Evolutionary conservation across 37 sponge, comb jelly and placozoan species (phyloP), one percentile per base, ranked within the genome.

Genomic region (Theonella swinhoei): DNA sequence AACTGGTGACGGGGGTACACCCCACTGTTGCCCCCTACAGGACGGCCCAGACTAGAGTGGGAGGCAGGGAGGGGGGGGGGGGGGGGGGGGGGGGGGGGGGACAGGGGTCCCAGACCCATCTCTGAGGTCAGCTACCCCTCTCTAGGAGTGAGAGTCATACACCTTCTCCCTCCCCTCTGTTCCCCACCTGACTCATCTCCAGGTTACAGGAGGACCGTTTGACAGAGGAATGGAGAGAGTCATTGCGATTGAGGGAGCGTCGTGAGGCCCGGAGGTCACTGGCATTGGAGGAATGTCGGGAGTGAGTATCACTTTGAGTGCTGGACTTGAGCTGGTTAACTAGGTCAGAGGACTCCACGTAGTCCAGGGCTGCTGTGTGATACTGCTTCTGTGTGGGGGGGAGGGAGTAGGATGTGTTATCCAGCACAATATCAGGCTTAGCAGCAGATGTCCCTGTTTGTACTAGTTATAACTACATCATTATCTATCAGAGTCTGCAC

Each of bases 361-460:
- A 94, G 59, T 89, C 85, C 42, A 86, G 43, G 24, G 71, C 72
- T 24, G 88, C 68, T 32, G 89, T 93, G 42, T 95, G 87, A 54
- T 95, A 95, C 81, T 95, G 94, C 37, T 89, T 90, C 94, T 94
- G 58, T 4, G 29, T 1, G n/a, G n/a, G 35, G 35, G 29, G 32
- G 38, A n/a, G 36, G 64, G 32, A 1, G 40, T 22, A 2, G 39
- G n/a, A 7, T 8, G 0, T 31, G 60, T 32, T 78, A 47, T 35
- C 39, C n/a, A n/a, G n/a, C n/a, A n/a, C n/a, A n/a, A n/a, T n/a
- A n/a, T n/a, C n/a, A n/a, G n/a, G n/a, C n/a, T n/a, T n/a, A n/a
- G n/a, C n/a, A n/a, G n/a, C n/a, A n/a, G n/a, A n/a, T n/a, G n/a
- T n/a, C n/a, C n/a, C n/a, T n/a, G n/a, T n/a, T n/a, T n/a, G n/a